Evolutionary conservation across 2,113 vertebrate species (phyloP), one percentile per base, ranked within the genome.

Genomic region (Lophius piscatorius): DNA sequence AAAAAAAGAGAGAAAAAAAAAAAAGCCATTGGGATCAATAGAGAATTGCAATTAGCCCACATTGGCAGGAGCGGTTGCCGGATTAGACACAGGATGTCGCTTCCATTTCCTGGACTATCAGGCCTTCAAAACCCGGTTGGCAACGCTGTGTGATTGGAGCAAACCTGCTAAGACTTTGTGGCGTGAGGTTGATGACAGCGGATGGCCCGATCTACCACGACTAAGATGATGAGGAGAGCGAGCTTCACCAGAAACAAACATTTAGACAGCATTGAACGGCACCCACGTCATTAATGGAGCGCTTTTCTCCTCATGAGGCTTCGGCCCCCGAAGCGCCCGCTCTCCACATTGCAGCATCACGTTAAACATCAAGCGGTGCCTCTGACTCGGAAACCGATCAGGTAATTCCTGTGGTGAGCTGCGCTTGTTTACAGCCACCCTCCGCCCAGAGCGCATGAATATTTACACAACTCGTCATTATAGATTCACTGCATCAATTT

Each of bases 31-130:
- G 63, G 78, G 83, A 91, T 92, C 91, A 85, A 92, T 91, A 87
- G 78, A 82, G 87, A 87, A 87, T 87, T 85, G 86, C 86, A 90
- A 91, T 91, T 90, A 91, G 90, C 82, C 80, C 73, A 83, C 89
- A 89, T 87, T 87, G 88, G 88, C 88, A 90, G 81, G 54, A 86
- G 86, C 63, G 40, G 69, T n/a, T 58, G 85, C 78, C 81, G 88
- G 90, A 91, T 91, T 88, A 91, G 87, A 89, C 80, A 81, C 67
- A 81, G 85, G 78, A 88, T 87, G 89, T 91, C 88, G 74, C 91
- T 90, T 86, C 82, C 69, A 88, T 90, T 91, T 91, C 89, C 89
- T 88, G 87, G 88, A 85, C 90, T 86, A 85, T 86, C 61, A 73
- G 83, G 80, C 67, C 79, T 70, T 78, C 73, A 82, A 23, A 84